Evolutionary conservation across 2,888 invertebrate genomes (phyloP), one percentile per base, ranked within the genome.

Genomic region (Dasypogon diadema): DNA sequence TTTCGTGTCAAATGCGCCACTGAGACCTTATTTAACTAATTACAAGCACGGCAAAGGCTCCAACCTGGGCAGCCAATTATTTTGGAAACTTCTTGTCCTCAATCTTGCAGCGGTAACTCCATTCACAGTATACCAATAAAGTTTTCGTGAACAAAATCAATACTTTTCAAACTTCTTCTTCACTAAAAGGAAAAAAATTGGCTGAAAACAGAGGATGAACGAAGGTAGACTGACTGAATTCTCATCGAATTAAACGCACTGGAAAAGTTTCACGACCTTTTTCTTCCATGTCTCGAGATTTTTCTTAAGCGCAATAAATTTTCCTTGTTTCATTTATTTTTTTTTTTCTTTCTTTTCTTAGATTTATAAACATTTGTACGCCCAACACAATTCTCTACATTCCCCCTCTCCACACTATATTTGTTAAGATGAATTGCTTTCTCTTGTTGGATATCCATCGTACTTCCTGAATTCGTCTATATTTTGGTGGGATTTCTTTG

Each of bases 331-430:
- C 60, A 60, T 60, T 65, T 65, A 65, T 46, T 48, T 65, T 55
- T 63, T 42, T 30, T 37, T 30, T 65, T 18, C n/a, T 12, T 18
- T 18, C 48, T 65, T 46, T 42, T 65, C 21, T 65, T 46, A 48
- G 65, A 65, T 65, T 65, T 65, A 65, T 65, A 65, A 65, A 65
- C 48, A 65, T 65, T 65, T 65, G 65, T 65, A 48, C 65, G 65
- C 24, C n/a, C 48, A 46, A 65, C 65, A 65, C 65, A 24, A 60
- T 42, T 60, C 60, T 26, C 18, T 37, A 37, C 21, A 10, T 3
- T n/a, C 46, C 16, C 48, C 24, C 65, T 4, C 21, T 16, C 16
- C 60, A 46, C 24, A 46, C 48, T 65, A 46, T 65, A 65, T 65
- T 65, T 65, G 42, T 46, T 65, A 65, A 65, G 65, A 65, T 65